Evolutionary conservation across 2,888 invertebrate species (phyloP).

Genomic region (Onthophagus sagittarius): DNA sequence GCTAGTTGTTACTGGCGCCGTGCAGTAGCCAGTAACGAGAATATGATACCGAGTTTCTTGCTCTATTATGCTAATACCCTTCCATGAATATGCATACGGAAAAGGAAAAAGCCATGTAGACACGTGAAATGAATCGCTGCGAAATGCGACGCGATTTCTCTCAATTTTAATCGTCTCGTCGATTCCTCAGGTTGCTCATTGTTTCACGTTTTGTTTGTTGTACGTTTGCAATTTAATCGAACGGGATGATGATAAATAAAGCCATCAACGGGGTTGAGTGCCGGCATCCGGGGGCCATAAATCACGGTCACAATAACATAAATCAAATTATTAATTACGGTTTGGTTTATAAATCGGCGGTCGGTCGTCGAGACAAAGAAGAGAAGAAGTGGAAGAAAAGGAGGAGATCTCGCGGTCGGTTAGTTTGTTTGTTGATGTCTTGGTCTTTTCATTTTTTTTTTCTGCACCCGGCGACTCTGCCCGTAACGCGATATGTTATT

Average conservation of each 20-base stretch:
- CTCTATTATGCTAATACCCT: background rate
- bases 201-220: no score
- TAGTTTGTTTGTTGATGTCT: conserved; percentile 18
- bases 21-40: background rate
- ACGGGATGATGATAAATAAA: conserved; percentile 29
- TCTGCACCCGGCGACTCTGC: conserved; percentile 19
- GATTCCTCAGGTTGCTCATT: background rate
- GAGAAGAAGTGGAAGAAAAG: background rate
- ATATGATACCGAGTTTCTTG: background rate
- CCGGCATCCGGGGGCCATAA: conserved; percentile 26
- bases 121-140: background rate
- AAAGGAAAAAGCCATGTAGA: background rate
- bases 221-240: background rate
- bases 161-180: background rate
- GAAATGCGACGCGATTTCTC: no score
- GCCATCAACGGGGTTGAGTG: conserved; percentile 28
- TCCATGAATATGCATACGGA: background rate
- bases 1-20: background rate
- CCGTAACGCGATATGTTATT: conserved; percentile 24
- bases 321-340: conserved; percentile 34
- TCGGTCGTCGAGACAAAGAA: conserved; percentile 13
- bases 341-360: conserved; percentile 24
- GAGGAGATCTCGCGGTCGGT: conserved; percentile 3
- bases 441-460: conserved; percentile 20
- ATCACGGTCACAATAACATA: conserved; percentile 33